Evolutionary conservation across 2,113 vertebrate genomes (phyloP), one percentile per base, ranked within the genome.

Genomic region (Parotia lawesii): DNA sequence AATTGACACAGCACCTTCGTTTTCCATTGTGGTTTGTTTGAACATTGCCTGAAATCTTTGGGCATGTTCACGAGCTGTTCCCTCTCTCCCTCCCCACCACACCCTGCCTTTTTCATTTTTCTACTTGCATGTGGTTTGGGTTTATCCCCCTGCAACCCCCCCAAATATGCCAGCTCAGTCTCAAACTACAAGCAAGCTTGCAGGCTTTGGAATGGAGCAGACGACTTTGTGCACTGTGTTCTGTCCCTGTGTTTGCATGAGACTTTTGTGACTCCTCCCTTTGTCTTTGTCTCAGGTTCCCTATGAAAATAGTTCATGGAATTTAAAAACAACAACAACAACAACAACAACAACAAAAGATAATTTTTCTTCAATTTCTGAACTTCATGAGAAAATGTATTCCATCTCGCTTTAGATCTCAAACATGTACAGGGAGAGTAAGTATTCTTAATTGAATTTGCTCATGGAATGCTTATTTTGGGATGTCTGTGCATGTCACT

Each of bases 401-500:
- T 71, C 37, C 29, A 21, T 82, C 71, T 85, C 1, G 0, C 9
- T 56, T 82, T 69, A 44, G 27, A 60, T 64, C n/a, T 57, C 57
- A 84, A 81, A 47, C 6, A 38, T 0, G 1, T 3, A 66, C 25
- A 27, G 11, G 58, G 58, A 38, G 11, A 47, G 18, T 16, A 74
- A 65, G 9, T 79, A 40, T 74, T 93, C 89, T 72, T 48, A 53
- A 85, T 23, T 69, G n/a, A 69, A 71, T 72, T 65, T 79, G 5
- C 53, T 67, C 29, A 11, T 56, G 27, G 15, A 29, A 10, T 64
- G 3, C 54, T 91, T 12, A 38, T 79, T 87, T 87, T 42, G 79
- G 50, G 33, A 42, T 3, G 1, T 22, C 23, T 0, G 0, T 79
- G 35, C 24, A 11, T 50, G 28, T 57, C 20, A 35, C 21, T 61